These are phyloP conservation scores for Balearica regulorum DNA, from an alignment of 2,797 vertebrate species.

Conservation along the genomic window DNA sequence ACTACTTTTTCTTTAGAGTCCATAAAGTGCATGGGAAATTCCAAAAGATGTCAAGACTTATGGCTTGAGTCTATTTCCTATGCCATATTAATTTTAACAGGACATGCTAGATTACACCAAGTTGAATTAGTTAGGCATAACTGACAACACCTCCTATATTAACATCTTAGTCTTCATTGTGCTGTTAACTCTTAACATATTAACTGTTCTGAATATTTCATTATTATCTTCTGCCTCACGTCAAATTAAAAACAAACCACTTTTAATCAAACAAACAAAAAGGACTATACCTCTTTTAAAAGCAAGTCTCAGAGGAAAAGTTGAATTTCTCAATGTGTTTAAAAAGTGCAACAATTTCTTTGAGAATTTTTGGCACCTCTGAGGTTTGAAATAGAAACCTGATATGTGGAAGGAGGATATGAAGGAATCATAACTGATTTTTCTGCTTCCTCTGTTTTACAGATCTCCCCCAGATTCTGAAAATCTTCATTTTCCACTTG, in stretches of 20 bases:
- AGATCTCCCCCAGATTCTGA: background rate
- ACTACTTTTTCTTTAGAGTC: background rate
- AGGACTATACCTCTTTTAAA: background rate
- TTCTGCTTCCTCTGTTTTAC: background rate
- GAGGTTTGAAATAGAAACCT: background rate
- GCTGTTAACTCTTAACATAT: background rate
- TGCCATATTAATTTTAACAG: background rate
- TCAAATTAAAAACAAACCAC: background rate
- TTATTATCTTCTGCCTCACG: background rate
- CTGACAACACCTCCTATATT: background rate
- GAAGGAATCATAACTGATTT: background rate
- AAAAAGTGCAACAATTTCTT: background rate
- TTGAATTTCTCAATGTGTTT: background rate
- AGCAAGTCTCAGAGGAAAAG: background rate
- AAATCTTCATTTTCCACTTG: background rate
- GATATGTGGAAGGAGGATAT: rapidly evolving
- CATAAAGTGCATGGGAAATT: background rate
- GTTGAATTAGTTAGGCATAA: background rate
- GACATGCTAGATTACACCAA: background rate
- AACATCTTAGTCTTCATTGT: background rate
- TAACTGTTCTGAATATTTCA: background rate
- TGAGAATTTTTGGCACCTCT: background rate
- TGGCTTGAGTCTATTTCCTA: background rate
- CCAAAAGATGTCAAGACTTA: background rate
- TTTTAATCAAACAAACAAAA: background rate